Evolutionary conservation across 92 coral and sea anemone genomes (phyloP), one percentile per base, ranked within the genome.

Genomic region (Montipora capitata): DNA sequence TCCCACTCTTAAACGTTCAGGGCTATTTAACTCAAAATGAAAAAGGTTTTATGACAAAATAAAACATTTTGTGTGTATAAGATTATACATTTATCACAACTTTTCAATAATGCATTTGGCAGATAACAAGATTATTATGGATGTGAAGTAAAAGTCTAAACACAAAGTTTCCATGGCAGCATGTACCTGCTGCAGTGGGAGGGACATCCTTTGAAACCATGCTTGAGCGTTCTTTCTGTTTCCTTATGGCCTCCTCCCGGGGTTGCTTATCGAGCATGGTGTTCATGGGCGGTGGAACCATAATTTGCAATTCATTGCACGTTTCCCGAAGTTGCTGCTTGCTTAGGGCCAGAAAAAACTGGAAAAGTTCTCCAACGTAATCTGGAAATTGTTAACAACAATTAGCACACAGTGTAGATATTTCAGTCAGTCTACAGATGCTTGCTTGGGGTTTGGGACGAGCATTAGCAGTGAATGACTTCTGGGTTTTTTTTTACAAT

Each of bases 311-410:
- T 5, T 61, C 35, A 16, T 27, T 4, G 66, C 27, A 65, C 5
- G 39, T 17, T 18, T 65, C 13, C 6, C 2, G 27, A 39, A 88
- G 41, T 12, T 42, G 79, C 59, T 81, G 57, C 41, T 82, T 77
- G 80, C 65, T 83, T 17, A 68, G 52, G 16, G 51, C 67, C 92
- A 82, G 68, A 20, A 71, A 82, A 64, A 81, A 83, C 57, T 81
- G 82, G 64, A 88, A 88, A 10, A 88, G 76, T 18, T 88, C 88
- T 79, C 77, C 88, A 70, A 87, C 91, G 79, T 87, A 87, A 74
- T 87, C 86, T 79, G 69, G 51, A 79, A 87, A 54, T 10, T 7
- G 10, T 3, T 12, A 54, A 54, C 59, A 5, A 54, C 2, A 11
- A 7, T 45, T 4, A 45, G 27, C 27, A 20, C 27, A 20, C 27